A percentile compares a stretch with the other conserved stretches of the same genome.
Evolutionary conservation across 2,797 vertebrate species (phyloP).

Genomic region (Varecia variegata): DNA sequence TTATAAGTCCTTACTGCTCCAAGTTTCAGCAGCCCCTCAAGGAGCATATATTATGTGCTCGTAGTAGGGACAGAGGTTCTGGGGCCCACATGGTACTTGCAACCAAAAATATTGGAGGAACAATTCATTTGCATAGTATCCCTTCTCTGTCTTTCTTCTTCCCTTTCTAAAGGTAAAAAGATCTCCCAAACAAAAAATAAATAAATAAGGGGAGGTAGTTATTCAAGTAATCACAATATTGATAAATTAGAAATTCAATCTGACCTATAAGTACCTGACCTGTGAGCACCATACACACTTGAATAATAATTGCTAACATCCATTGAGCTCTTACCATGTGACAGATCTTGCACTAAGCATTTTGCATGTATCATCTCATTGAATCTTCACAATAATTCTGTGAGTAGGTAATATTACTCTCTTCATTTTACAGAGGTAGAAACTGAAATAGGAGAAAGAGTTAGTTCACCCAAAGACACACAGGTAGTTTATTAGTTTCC

Average conservation of each 20-base stretch:
- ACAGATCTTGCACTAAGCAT: background rate
- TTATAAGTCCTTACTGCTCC: background rate
- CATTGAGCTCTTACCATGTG: background rate
- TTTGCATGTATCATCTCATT: background rate
- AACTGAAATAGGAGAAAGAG: background rate
- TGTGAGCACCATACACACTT: background rate
- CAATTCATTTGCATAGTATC: background rate
- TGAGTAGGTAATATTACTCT: background rate
- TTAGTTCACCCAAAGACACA: background rate
- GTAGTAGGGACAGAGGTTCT: background rate
- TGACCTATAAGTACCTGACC: background rate
- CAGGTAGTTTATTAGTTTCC: background rate
- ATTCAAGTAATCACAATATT: background rate
- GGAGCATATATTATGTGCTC: background rate
- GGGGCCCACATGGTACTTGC: background rate
- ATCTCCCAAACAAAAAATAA: background rate
- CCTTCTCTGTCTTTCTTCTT: background rate
- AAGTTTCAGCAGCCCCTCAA: background rate
- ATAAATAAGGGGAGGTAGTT: background rate
- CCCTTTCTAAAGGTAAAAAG: background rate
- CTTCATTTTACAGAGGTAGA: slow-evolving; percentile 19
- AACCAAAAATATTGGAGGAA: background rate
- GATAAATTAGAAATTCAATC: background rate
- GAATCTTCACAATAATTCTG: background rate
- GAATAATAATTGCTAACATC: background rate